A percentile compares a stretch with the other conserved stretches of the same genome.
phyloP scores from a whole-genome alignment of 2,113 vertebrate species.

The Lophochroa leadbeateri region DNA sequence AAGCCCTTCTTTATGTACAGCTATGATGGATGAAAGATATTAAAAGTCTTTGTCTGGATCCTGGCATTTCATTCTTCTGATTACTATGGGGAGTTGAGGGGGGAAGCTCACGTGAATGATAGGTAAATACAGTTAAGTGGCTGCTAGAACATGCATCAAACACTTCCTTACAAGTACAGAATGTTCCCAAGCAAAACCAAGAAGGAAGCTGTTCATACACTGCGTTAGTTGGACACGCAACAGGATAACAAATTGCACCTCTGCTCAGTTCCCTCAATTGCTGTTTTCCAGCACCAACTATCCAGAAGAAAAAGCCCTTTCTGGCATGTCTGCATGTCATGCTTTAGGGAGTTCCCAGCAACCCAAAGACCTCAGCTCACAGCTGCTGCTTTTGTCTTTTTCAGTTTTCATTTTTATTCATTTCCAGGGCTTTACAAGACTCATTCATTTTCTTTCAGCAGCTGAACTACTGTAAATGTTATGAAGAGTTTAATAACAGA shows the following conservation, averaged over 20 bases:
- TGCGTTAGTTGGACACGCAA: background rate
- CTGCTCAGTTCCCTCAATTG: background rate
- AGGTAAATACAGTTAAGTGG: background rate
- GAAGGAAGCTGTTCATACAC: background rate
- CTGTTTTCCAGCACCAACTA: background rate
- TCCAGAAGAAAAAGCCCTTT: background rate
- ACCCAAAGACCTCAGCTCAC: background rate
- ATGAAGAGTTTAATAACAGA: constrained; percentile 27
- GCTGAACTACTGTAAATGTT: constrained; percentile 31
- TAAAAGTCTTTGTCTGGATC: background rate
- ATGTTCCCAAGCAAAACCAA: background rate
- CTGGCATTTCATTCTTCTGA: background rate
- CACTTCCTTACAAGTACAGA: background rate
- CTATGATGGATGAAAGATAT: background rate
- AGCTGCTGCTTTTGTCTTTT: constrained; percentile 23
- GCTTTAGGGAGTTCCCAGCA: background rate
- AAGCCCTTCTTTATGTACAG: background rate
- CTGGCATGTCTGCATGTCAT: background rate
- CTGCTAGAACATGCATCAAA: background rate
- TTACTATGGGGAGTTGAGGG: background rate
- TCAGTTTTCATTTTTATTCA: background rate
- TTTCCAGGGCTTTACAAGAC: background rate
- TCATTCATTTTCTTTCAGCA: constrained; percentile 34
- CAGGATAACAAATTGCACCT: background rate
- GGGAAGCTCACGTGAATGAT: background rate